Evolutionary conservation across 2,888 invertebrate species (phyloP).

Genomic region (Amiota communis): DNA sequence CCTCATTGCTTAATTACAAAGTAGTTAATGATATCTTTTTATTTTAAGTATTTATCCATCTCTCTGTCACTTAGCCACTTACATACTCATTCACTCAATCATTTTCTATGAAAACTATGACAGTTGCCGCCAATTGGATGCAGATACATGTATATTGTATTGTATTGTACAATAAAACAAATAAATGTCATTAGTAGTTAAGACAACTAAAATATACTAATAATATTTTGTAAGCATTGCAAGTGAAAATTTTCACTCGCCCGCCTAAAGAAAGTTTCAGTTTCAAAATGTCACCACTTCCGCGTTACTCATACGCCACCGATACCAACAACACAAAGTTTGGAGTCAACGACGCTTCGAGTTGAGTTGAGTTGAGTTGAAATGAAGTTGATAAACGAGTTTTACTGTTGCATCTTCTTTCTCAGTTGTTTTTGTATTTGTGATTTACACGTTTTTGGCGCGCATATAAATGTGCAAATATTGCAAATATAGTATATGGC

Average conservation of each 20-base stretch:
- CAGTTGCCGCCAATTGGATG: conserved; percentile 4
- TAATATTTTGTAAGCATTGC: not conserved
- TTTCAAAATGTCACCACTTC: conserved; percentile 44
- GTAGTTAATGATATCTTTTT: conserved; percentile 14
- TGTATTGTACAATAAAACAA: not conserved
- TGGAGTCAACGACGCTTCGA: no score
- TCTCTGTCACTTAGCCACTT: conserved; percentile 49
- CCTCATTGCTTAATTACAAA: conserved; percentile 42
- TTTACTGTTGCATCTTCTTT: conserved; percentile 54
- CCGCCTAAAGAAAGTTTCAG: conserved; percentile 42
- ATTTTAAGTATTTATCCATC: not conserved
- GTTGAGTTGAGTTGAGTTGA: no score
- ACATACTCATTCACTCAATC: conserved; percentile 45
- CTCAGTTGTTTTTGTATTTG: conserved; percentile 2
- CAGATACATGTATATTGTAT: no score
- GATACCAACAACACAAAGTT: conserved; percentile 38
- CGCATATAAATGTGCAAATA: conserved; percentile 52
- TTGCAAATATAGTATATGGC: conserved; percentile 56
- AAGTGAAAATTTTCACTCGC: conserved; percentile 48
- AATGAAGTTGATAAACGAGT: not conserved
- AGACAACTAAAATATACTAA: not conserved
- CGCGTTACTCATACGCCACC: conserved; percentile 61
- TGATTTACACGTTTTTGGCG: conserved; percentile 25
- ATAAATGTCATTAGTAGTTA: conserved; percentile 21
- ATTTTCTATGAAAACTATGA: not conserved